Evolutionary conservation across 2,888 invertebrate species (phyloP).

Genomic region (Mesorhabditis spiculigera): DNA sequence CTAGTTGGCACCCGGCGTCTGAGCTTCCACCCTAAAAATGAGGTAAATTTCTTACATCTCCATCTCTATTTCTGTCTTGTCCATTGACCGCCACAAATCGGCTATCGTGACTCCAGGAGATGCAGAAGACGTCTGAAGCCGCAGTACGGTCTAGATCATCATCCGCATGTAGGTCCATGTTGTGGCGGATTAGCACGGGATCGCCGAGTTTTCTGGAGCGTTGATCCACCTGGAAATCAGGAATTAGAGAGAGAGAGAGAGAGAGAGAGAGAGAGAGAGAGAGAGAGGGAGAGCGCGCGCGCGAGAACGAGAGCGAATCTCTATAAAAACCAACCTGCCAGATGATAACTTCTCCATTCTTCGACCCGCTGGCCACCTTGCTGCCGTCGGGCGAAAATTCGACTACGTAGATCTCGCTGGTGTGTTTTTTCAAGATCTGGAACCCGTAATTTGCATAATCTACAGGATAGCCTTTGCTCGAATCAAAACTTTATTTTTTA

Average conservation of each 20-base stretch:
- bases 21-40: neutral
- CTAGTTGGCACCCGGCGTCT: neutral
- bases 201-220: neutral
- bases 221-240: neutral
- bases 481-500: no score
- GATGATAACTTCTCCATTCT: constrained; percentile 2
- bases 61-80: neutral
- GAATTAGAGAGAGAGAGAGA: neutral
- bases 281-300: no score
- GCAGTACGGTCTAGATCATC: neutral
- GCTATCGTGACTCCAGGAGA: neutral
- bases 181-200: neutral
- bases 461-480: no score
- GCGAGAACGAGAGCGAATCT: neutral
- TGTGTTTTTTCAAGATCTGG: no score
- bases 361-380: neutral
- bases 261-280: neutral
- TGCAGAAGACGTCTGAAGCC: neutral
- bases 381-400: neutral
- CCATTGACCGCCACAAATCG: neutral
- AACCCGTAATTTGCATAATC: no score
- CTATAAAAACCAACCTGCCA: neutral
- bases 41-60: neutral
- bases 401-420: neutral
- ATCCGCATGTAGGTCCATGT: neutral